phyloP scores from a whole-genome alignment of 2,888 invertebrate genomes.

The Laothoe populi region DNA sequence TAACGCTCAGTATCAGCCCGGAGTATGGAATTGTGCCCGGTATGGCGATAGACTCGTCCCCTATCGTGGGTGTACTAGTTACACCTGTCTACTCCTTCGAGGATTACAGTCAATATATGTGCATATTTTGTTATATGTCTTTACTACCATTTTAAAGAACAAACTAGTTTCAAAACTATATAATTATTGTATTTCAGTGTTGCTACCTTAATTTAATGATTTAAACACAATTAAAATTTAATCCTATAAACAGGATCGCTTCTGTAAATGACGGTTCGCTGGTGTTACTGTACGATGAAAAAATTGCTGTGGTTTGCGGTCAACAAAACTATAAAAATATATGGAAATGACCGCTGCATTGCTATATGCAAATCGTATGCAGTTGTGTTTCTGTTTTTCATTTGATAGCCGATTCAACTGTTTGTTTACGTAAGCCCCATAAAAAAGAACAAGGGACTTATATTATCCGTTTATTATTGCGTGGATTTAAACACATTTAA shows the following conservation, averaged over 20 bases:
- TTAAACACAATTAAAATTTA: not conserved
- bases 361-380: conserved; percentile 12
- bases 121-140: no score
- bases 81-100: no score
- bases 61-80: no score
- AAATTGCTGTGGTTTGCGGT: conserved; percentile 10
- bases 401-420: conserved; percentile 1
- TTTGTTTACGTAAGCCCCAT: no score
- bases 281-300: not conserved
- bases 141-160: no score
- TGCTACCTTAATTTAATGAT: not conserved
- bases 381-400: not conserved
- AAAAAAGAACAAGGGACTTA: not conserved
- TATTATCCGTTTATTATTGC: not conserved
- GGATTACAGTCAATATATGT: no score
- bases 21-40: no score
- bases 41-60: no score
- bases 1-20: no score
- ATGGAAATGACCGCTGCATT: conserved; percentile 3
- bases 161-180: not conserved
- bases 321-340: conserved; percentile 21
- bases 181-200: not conserved
- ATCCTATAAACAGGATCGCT: not conserved
- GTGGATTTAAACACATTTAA: no score
- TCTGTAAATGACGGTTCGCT: not conserved